Conservation (phyloP, 1,140 invertebrate species). For the Drosophila parvula region DNA sequence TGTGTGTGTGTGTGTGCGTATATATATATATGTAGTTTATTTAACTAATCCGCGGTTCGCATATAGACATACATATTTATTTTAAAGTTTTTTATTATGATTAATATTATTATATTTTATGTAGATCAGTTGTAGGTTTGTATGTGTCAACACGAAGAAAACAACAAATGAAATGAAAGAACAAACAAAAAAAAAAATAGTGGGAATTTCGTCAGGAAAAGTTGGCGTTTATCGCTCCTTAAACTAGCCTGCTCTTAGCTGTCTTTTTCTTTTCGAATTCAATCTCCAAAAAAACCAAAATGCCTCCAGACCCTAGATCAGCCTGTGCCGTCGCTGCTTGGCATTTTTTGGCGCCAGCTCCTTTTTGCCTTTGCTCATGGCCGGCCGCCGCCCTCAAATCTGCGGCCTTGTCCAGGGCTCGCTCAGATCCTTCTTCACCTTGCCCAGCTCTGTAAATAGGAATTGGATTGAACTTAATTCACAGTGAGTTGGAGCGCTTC, state of each 20-base stretch:
- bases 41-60: constrained; percentile 44
- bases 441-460: constrained; percentile 68
- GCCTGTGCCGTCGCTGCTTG: constrained; percentile 56
- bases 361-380: constrained; percentile 9
- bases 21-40: constrained; percentile 25
- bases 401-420: constrained; percentile 80
- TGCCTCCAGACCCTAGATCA: constrained; percentile 43
- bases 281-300: constrained; percentile 7
- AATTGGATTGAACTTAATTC: constrained; percentile 18
- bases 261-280: constrained; percentile 47
- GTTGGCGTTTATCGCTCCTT: constrained; percentile 26
- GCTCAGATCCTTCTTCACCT: constrained; percentile 77
- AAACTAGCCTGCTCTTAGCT: constrained; percentile 65
- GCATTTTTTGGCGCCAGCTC: too few relatives aligned
- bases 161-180: constrained; percentile 19
- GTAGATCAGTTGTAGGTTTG: not conserved
- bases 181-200: not conserved
- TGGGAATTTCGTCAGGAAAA: constrained; percentile 36
- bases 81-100: constrained; percentile 6
- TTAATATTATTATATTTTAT: constrained; percentile 33
- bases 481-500: not conserved
- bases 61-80: constrained; percentile 46
- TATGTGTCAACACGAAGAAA: not conserved
- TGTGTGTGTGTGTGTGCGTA: constrained; percentile 8
- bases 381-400: constrained; percentile 75